Base-by-base conservation (phyloP, 2,797 vertebrate species). In the Myotis daubentonii region DNA sequence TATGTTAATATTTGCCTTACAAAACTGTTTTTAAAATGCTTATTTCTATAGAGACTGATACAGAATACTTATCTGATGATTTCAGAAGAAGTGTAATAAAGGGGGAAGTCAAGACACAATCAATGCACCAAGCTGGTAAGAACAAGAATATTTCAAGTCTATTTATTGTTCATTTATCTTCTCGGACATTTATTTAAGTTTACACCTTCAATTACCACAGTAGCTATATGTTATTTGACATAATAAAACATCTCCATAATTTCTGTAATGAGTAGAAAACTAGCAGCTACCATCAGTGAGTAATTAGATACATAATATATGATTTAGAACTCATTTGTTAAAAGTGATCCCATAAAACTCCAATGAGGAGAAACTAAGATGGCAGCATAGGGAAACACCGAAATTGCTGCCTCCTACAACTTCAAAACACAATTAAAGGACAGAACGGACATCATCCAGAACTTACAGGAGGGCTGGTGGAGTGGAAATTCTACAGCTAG, bases 231-330 rank as follows among this genome's bases (percentile, higher is more conserved):
- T 28, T 80, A 55, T 60, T 70, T 76, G 49, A 33, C 30, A 51
- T 51, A 11, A 76, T 76, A 51, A 47, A 74, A 17, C 16, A 22
- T 12, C 7, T 33, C 70, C 15, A 80, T 57, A 55, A 80, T 79
- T 79, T 47, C 47, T 80, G 23, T 74, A 89, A 66, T 89, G 90
- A 93, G 11, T 93, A 76, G 11, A 70, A 71, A 28, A 87, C 25
- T 62, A 62, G 5, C 57, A 62, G 57, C 57, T 92, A 66, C 36
- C 47, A 70, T 72, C 60, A 49, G 28, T 62, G 23, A 23, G 66
- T 38, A 49, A 84, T 47, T 72, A 85, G 25, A 51, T 38, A n/a
- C 13, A 36, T 51, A 79, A 17, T 80, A 25, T 85, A 55, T 49
- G 3, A 86, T 72, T 88, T 82, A 65, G 44, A 47, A 41, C 11